Evolutionary conservation across 2,888 invertebrate genomes (phyloP).

Genomic region (Iselma pallidipennis): DNA sequence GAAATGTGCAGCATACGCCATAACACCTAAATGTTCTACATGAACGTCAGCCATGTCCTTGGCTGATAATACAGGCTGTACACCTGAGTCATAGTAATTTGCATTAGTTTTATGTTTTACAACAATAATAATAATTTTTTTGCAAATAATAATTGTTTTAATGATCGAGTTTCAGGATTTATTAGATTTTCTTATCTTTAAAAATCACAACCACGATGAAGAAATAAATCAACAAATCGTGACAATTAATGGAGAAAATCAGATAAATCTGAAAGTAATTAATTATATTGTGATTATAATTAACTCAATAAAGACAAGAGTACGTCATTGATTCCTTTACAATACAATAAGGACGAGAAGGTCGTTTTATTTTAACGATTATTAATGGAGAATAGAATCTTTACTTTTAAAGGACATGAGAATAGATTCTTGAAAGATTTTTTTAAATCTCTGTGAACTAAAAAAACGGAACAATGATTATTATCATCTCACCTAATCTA

Average conservation of each 20-base stretch:
- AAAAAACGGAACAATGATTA: too few species aligned
- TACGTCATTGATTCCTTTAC: background rate
- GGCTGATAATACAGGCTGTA: slow-evolving; percentile 87
- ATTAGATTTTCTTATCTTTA: too few species aligned
- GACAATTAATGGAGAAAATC: background rate
- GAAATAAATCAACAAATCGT: too few species aligned
- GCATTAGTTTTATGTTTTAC: slow-evolving; percentile 12
- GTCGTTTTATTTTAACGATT: background rate
- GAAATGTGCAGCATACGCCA: slow-evolving; percentile 95
- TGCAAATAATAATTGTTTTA: too few species aligned
- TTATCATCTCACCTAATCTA: slow-evolving; percentile 64
- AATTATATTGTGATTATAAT: background rate
- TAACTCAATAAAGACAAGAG: background rate
- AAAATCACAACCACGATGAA: too few species aligned
- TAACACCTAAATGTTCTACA: slow-evolving; percentile 95
- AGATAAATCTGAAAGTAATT: background rate
- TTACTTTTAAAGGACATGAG: background rate
- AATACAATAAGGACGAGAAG: background rate
- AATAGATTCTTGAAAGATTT: background rate
- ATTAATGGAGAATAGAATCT: background rate
- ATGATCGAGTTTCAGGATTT: too few species aligned
- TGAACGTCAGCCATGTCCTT: slow-evolving; percentile 94
- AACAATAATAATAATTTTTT: slow-evolving; percentile 3
- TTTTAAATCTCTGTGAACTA: background rate
- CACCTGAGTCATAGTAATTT: slow-evolving; percentile 59